A percentile compares a stretch with the other conserved stretches of the same genome.
Conservation (phyloP, 1,140 invertebrate species). For the Drosophila parabipectinata region DNA sequence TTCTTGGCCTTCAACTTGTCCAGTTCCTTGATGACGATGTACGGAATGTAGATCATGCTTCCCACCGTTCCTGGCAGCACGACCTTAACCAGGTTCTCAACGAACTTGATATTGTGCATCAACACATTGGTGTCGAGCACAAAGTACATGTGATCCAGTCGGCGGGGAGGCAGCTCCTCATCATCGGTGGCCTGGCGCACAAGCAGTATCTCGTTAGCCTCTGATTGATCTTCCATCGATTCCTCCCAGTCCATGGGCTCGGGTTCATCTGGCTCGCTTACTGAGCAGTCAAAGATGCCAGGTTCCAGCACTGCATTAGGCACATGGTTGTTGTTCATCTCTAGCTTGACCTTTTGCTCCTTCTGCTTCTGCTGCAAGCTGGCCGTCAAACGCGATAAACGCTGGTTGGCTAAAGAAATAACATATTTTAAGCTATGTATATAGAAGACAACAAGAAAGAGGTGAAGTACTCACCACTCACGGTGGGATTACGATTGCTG, state of each 20-base stretch:
- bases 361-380: conserved; percentile 35
- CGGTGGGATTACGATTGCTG: conserved; percentile 39
- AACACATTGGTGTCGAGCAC: conserved; percentile 58
- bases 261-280: not conserved
- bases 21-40: conserved; percentile 64
- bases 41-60: conserved; percentile 49
- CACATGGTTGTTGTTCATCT: conserved; percentile 22
- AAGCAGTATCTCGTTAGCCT: conserved; percentile 6
- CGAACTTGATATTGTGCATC: conserved; percentile 29
- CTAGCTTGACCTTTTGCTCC: not conserved
- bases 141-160: conserved; percentile 46
- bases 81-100: conserved; percentile 26
- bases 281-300: too few relatives aligned
- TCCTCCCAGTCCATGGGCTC: conserved; percentile 53
- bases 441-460: not conserved
- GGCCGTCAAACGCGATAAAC: conserved; percentile 22
- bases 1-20: conserved; percentile 63
- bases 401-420: conserved; percentile 46
- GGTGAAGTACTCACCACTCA: conserved; percentile 43
- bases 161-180: conserved; percentile 26
- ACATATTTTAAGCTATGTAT: not conserved
- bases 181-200: conserved; percentile 17
- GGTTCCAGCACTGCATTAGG: too few relatives aligned
- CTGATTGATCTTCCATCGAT: not conserved
- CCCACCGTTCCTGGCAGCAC: conserved; percentile 24